Percentiles rank a stretch among this genome's conserved stretches.
Evolutionary conservation across 2,797 vertebrate species (phyloP).

Genomic region (Falco novaeseelandiae): DNA sequence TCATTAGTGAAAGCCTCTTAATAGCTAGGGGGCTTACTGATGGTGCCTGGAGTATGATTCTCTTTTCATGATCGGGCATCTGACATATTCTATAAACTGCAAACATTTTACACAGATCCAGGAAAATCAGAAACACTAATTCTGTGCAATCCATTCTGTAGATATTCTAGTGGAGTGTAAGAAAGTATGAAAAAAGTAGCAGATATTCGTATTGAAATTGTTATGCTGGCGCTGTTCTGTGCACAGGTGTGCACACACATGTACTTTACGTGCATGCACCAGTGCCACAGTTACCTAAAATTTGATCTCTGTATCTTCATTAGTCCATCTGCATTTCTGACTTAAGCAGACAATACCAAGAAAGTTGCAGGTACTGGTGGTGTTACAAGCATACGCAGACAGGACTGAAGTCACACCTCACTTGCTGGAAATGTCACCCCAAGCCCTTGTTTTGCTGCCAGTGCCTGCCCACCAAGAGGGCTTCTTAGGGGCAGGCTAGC

Average conservation of each 20-base stretch:
- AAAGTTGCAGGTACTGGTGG: not conserved
- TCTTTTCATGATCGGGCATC: not conserved
- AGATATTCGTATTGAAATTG: not conserved
- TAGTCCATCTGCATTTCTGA: not conserved
- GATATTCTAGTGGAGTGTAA: not conserved
- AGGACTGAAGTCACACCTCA: not conserved
- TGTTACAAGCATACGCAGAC: accelerated
- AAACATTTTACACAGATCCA: not conserved
- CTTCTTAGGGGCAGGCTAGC: not conserved
- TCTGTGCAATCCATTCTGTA: not conserved
- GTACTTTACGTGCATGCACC: no score
- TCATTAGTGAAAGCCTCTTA: not conserved
- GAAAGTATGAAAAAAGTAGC: not conserved
- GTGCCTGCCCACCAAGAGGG: not conserved
- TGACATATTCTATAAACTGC: not conserved
- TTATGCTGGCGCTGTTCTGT: not conserved
- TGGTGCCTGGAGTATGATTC: not conserved
- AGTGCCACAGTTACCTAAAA: not conserved
- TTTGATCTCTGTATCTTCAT: not conserved
- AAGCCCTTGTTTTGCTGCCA: no score
- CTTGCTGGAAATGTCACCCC: not conserved
- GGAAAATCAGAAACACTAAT: not conserved
- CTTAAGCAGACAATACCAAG: not conserved
- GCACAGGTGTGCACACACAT: no score
- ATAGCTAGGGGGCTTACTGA: not conserved